These are phyloP conservation scores for Lamprologus speciosus DNA, from an alignment of 2,113 vertebrate genomes.

Conservation along the genomic window DNA sequence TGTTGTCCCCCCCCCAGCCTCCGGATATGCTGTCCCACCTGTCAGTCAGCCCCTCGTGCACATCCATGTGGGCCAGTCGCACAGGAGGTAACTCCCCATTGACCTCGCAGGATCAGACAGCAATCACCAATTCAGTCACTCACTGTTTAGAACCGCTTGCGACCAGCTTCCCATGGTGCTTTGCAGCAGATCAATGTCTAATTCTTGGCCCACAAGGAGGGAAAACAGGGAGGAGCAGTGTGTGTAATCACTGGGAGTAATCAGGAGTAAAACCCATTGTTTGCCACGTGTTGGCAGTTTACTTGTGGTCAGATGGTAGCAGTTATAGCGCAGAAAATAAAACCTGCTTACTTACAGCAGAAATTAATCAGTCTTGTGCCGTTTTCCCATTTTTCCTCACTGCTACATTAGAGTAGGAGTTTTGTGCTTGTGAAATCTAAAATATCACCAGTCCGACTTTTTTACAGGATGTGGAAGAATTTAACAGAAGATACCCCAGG, in stretches of 20 bases:
- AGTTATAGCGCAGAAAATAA: not conserved
- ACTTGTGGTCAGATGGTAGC: not conserved
- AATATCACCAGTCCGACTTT: not conserved
- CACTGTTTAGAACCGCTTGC: conserved; percentile 5
- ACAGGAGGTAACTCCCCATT: not conserved
- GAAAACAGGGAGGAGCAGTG: not conserved
- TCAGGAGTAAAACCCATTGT: not conserved
- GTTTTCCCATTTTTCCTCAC: not conserved
- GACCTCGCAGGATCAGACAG: conserved; percentile 56
- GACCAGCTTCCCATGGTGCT: conserved; percentile 51
- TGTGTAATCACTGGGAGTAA: not conserved
- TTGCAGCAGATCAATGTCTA: conserved; percentile 46
- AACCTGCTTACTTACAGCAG: not conserved
- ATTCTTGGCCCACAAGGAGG: not conserved
- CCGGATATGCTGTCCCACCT: conserved; percentile 29
- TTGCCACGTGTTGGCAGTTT: not conserved
- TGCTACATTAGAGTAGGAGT: not conserved
- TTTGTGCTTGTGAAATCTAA: not conserved
- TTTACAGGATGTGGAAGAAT: not conserved
- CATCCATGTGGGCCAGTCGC: conserved; percentile 11
- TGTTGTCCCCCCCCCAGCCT: not conserved
- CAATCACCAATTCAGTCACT: conserved; percentile 24
- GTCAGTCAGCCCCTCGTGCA: not conserved
- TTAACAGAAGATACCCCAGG: not conserved
- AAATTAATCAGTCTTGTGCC: not conserved